These are phyloP conservation scores for Psephotus haematonotus DNA, from an alignment of 2,113 vertebrate species.

Conservation along the genomic window DNA sequence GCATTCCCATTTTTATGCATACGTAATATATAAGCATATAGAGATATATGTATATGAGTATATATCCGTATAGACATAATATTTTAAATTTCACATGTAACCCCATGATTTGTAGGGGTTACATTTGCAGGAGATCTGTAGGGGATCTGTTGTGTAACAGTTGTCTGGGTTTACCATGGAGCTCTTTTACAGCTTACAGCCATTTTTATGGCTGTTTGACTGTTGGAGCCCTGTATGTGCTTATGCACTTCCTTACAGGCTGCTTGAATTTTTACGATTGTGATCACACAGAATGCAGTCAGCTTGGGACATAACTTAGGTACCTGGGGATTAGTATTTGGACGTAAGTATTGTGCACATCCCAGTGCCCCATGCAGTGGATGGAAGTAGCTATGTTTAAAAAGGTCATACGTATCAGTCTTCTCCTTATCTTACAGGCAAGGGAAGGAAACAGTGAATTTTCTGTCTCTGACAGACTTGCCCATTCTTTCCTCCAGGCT, in stretches of 20 bases:
- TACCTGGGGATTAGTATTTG: neutral
- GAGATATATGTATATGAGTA: neutral
- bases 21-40: neutral
- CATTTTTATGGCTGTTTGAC: neutral
- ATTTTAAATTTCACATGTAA: neutral
- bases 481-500: neutral
- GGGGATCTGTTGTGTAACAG: neutral
- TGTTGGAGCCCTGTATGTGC: neutral
- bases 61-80: neutral
- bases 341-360: neutral
- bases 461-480: neutral
- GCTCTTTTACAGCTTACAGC: neutral
- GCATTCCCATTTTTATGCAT: neutral
- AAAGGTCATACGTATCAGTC: neutral
- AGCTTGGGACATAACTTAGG: neutral
- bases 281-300: rapidly evolving
- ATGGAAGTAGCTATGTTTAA: neutral
- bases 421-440: neutral
- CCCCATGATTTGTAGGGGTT: neutral
- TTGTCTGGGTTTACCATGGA: neutral
- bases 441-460: conserved; percentile 1
- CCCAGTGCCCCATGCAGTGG: neutral
- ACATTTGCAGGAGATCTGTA: neutral
- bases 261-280: neutral
- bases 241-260: neutral